A percentile compares a stretch with the other conserved stretches of the same genome.
Conservation (phyloP, 1,140 invertebrate genomes). For the Drosophila punjabiensis region DNA sequence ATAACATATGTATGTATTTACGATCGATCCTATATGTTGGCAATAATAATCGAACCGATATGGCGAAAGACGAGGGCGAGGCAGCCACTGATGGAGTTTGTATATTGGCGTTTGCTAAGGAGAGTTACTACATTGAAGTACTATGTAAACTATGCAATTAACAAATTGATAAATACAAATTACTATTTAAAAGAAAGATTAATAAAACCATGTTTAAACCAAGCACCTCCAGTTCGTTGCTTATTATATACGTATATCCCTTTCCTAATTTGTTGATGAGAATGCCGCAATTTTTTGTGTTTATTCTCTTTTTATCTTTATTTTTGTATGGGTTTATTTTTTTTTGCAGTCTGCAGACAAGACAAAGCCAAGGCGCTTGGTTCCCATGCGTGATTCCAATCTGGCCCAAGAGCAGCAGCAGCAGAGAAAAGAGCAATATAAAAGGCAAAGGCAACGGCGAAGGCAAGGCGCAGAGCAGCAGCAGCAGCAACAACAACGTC, state of each 20-base stretch:
- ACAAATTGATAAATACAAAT: conserved; percentile 79
- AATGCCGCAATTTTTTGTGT: conserved; percentile 48
- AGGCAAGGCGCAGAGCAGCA: conserved; percentile 47
- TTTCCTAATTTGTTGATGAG: conserved; percentile 43
- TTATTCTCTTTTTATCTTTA: conserved; percentile 11
- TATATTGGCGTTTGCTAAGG: conserved; percentile 44
- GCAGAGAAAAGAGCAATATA: conserved; percentile 75
- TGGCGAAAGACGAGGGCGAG: conserved; percentile 4
- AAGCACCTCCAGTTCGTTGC: conserved; percentile 11
- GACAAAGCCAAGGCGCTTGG: conserved; percentile 78
- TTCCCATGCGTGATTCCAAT: conserved; percentile 83
- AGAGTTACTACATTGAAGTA: conserved; percentile 43
- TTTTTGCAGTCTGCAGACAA: conserved; percentile 67
- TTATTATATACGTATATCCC: conserved; percentile 23
- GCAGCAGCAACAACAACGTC: conserved; percentile 53
- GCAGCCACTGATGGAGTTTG: conserved; percentile 28
- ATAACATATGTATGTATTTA: conserved; percentile 36
- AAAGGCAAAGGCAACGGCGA: conserved; percentile 58
- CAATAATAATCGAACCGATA: conserved; percentile 49
- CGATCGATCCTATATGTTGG: conserved; percentile 52
- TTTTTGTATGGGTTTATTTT: conserved; percentile 8
- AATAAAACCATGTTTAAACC: conserved; percentile 76
- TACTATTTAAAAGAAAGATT: conserved; percentile 69
- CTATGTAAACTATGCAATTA: conserved; percentile 77
- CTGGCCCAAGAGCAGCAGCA: conserved; percentile 50